Percentiles rank a stretch among this genome's conserved stretches.
phyloP scores from a whole-genome alignment of 2,113 vertebrate species.

The Cephalophus harveyi region DNA sequence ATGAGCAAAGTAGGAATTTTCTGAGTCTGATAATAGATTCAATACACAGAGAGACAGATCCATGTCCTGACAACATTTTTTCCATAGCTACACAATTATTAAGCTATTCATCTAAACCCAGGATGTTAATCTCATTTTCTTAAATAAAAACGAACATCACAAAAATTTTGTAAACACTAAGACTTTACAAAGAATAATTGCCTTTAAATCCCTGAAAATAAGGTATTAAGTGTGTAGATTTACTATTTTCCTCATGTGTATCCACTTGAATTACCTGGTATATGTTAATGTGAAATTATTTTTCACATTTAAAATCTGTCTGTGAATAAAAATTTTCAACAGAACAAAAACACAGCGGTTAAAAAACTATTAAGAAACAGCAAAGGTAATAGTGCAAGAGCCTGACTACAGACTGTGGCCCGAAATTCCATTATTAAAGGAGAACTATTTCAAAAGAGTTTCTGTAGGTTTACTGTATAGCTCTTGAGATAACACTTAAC shows the following conservation, averaged over 20 bases:
- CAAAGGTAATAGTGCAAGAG: neutral
- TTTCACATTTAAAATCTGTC: conserved; percentile 8
- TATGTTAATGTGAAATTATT: conserved; percentile 1
- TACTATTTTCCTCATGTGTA: neutral
- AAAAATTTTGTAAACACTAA: conserved; percentile 1
- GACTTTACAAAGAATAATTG: neutral
- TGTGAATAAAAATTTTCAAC: neutral
- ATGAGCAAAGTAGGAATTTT: neutral
- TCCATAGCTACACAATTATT: neutral
- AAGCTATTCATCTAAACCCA: neutral
- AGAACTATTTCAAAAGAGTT: neutral
- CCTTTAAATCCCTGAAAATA: neutral
- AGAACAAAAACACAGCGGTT: neutral
- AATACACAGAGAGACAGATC: neutral
- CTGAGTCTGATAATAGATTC: neutral
- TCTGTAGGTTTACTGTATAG: neutral
- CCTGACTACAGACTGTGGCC: neutral
- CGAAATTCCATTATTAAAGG: neutral
- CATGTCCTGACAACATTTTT: neutral
- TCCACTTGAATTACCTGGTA: neutral
- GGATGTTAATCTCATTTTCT: neutral
- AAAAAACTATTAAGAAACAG: neutral
- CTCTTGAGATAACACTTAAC: neutral
- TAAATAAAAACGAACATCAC: neutral
- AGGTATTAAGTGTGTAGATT: neutral